Evolutionary conservation across 2,113 vertebrate species (phyloP).

Genomic region (Oncorhynchus keta): DNA sequence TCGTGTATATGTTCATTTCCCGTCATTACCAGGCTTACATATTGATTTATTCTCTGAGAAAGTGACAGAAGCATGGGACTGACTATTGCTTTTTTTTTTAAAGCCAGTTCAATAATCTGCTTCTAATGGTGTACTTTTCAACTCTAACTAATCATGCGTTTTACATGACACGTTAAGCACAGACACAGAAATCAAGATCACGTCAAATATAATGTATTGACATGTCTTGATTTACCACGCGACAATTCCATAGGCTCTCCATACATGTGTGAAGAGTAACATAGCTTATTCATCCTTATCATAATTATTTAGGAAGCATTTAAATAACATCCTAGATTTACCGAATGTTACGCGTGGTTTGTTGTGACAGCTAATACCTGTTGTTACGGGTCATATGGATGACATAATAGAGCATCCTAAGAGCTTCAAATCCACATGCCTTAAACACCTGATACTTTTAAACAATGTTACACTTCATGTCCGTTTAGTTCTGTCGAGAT

Average conservation of each 20-base stretch:
- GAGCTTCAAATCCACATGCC: too few species aligned
- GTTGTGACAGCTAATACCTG: too few species aligned
- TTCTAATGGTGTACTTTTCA: not conserved
- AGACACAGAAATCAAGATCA: not conserved
- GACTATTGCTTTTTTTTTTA: not conserved
- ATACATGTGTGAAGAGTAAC: too few species aligned
- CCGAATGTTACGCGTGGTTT: too few species aligned
- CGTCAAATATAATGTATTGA: too few species aligned
- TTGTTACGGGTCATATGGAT: constrained; percentile 2
- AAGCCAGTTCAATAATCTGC: not conserved
- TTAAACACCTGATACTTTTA: not conserved
- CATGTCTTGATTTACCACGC: too few species aligned
- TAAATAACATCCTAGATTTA: not conserved
- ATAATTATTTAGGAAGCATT: not conserved
- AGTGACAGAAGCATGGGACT: not conserved
- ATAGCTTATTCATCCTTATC: not conserved
- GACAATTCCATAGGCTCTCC: too few species aligned
- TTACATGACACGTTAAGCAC: not conserved
- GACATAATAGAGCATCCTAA: not conserved
- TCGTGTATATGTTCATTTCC: not conserved
- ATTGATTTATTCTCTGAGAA: not conserved
- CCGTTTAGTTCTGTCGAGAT: not conserved
- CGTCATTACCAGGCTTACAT: not conserved
- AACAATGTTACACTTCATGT: not conserved
- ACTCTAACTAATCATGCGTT: not conserved